A percentile compares a stretch with the other conserved stretches of the same genome.
Evolutionary conservation across 37 sponge, comb jelly and placozoan species (phyloP).

Genomic region (Petrosia ficiformis): DNA sequence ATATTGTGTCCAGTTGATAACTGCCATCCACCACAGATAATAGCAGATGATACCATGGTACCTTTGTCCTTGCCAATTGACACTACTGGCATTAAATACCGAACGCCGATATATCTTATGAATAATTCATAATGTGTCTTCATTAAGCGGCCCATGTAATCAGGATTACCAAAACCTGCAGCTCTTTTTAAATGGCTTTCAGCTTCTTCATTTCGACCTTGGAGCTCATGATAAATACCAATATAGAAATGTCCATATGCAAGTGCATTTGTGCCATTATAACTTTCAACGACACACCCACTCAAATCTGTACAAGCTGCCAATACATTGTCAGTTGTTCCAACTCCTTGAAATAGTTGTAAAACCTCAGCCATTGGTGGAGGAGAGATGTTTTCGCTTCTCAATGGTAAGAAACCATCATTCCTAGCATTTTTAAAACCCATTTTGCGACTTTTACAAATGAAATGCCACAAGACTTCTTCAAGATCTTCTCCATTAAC

Average conservation of each 20-base stretch:
- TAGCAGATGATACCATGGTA: not conserved
- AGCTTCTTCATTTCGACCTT: constrained; percentile 1
- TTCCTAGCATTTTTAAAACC: constrained; percentile 29
- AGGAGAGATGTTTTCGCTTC: not conserved
- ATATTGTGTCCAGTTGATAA: constrained; percentile 35
- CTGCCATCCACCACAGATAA: constrained; percentile 72
- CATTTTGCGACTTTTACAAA: constrained; percentile 16
- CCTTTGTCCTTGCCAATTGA: not conserved
- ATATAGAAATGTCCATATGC: constrained; percentile 67
- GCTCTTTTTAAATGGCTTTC: constrained; percentile 35
- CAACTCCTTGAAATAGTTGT: constrained; percentile 23
- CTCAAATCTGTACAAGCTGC: constrained; percentile 3
- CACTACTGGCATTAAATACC: not conserved
- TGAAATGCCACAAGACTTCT: constrained; percentile 65
- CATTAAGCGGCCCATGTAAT: constrained; percentile 62
- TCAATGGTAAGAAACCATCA: constrained; percentile 30
- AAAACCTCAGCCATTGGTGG: constrained; percentile 52
- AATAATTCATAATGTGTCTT: constrained; percentile 22
- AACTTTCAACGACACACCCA: constrained; percentile 29
- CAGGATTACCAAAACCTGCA: constrained; percentile 37
- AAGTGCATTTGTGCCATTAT: constrained; percentile 53
- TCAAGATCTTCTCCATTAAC: constrained; percentile 47
- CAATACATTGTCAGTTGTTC: constrained; percentile 30
- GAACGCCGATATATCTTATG: not conserved
- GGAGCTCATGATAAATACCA: constrained; percentile 35